Evolutionary conservation across 1,140 invertebrate genomes (phyloP).

Genomic region (Drosophila eugracilis): DNA sequence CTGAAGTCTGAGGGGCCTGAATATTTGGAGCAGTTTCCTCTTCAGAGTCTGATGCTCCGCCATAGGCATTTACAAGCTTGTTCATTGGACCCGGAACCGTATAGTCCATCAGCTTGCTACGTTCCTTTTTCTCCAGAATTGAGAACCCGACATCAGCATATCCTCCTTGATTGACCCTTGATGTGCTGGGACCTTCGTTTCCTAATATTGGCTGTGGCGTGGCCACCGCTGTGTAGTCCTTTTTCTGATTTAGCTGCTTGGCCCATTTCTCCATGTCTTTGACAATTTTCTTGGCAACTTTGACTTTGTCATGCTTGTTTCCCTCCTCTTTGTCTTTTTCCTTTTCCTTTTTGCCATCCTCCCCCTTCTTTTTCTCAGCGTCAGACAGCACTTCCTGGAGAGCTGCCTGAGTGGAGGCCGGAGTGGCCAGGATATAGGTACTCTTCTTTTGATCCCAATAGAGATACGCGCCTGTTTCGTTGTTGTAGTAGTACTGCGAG

Average conservation of each 20-base stretch:
- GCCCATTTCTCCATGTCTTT: conserved; percentile 99
- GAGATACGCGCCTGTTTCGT: conserved; percentile 94
- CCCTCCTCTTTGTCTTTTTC: conserved; percentile 66
- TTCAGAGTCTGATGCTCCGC: conserved; percentile 85
- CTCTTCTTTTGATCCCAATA: conserved; percentile 96
- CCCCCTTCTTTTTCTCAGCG: conserved; percentile 56
- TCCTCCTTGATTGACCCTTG: conserved; percentile 84
- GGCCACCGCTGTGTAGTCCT: conserved; percentile 88
- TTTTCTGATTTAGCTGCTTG: conserved; percentile 98
- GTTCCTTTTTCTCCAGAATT: conserved; percentile 90
- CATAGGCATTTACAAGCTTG: conserved; percentile 90
- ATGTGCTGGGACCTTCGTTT: conserved; percentile 63
- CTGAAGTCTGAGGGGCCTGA: conserved; percentile 85
- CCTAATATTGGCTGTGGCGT: conserved; percentile 65
- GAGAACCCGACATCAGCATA: conserved; percentile 96
- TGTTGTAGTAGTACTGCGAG: conserved; percentile 97
- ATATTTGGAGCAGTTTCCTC: conserved; percentile 55
- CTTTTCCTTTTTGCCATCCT: conserved; percentile 85
- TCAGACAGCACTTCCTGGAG: conserved; percentile 61
- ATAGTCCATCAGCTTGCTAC: conserved; percentile 56
- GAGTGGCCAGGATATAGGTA: conserved; percentile 92
- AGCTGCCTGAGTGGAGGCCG: conserved; percentile 85
- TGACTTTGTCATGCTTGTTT: conserved; percentile 92
- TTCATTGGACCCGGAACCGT: conserved; percentile 32
- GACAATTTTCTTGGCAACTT: conserved; percentile 98